A percentile compares a stretch with the other conserved stretches of the same genome.
Evolutionary conservation across 2,113 vertebrate genomes (phyloP).

Genomic region (Cebus imitator): DNA sequence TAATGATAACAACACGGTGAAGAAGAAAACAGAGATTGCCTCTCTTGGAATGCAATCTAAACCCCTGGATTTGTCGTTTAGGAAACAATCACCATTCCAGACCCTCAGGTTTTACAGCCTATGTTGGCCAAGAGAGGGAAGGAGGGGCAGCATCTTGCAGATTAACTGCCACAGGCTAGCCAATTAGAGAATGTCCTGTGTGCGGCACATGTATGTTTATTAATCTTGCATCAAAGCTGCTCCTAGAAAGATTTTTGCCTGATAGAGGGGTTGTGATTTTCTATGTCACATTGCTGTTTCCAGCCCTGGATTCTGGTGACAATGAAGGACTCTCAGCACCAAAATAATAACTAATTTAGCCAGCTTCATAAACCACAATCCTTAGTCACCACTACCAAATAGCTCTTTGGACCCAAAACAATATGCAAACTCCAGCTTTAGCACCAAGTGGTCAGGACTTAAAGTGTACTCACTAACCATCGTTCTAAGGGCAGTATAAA

Average conservation of each 20-base stretch:
- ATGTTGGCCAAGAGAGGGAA: background rate
- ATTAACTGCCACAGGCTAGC: background rate
- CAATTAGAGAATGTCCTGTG: background rate
- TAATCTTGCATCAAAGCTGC: background rate
- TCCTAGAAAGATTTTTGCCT: background rate
- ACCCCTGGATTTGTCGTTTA: background rate
- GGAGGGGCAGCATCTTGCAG: background rate
- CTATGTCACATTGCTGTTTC: background rate
- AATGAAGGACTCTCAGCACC: background rate
- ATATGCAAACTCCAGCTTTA: background rate
- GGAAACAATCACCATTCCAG: background rate
- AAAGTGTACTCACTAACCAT: background rate
- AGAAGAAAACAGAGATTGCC: background rate
- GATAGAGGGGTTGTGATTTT: background rate
- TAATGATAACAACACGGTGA: background rate
- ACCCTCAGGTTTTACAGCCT: background rate
- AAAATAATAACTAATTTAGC: background rate
- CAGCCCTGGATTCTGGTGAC: background rate
- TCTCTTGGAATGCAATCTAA: background rate
- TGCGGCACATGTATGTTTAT: rapidly evolving
- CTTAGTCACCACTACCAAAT: background rate
- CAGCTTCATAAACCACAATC: background rate
- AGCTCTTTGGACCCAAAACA: background rate
- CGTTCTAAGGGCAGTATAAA: background rate
- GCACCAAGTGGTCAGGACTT: background rate